A percentile compares a stretch with the other conserved stretches of the same genome.
phyloP scores from a whole-genome alignment of 2,113 vertebrate species.

The Siniperca knerii region DNA sequence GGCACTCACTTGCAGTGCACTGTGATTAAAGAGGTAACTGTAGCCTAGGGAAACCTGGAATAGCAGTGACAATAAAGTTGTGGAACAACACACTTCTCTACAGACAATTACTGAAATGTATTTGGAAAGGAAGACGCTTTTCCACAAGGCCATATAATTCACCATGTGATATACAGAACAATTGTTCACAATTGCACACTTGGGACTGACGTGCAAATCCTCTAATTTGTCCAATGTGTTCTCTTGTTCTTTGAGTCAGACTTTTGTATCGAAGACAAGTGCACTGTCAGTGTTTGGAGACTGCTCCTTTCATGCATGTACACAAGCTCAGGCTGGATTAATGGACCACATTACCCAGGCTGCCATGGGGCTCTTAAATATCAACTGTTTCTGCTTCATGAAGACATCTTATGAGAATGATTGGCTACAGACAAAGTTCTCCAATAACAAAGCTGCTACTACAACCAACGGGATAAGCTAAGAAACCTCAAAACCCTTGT shows the following conservation, averaged over 20 bases:
- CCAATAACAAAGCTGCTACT: not conserved
- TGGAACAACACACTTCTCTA: not conserved
- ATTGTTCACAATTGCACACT: constrained; percentile 14
- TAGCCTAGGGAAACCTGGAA: constrained; percentile 20
- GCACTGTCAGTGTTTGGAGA: not conserved
- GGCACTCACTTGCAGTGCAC: not conserved
- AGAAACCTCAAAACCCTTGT: not conserved
- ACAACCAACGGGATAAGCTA: not conserved
- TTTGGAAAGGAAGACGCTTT: constrained; percentile 36
- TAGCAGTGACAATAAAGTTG: constrained; percentile 28
- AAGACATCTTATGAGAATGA: not conserved
- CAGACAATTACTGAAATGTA: constrained; percentile 30
- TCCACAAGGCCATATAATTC: constrained; percentile 34
- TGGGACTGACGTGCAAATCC: constrained; percentile 38
- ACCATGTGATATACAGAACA: not conserved
- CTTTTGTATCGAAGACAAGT: constrained; percentile 12
- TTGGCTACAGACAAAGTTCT: not conserved
- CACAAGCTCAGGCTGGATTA: not conserved
- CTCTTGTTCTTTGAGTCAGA: constrained; percentile 15
- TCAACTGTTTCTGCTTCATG: not conserved
- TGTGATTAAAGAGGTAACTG: constrained; percentile 26
- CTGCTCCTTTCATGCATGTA: not conserved
- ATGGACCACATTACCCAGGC: constrained; percentile 17
- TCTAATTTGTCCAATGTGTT: constrained; percentile 11
- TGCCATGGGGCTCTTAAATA: not conserved